These are phyloP conservation scores for Mirza zaza DNA, from an alignment of 2,113 vertebrate genomes.

Conservation along the genomic window DNA sequence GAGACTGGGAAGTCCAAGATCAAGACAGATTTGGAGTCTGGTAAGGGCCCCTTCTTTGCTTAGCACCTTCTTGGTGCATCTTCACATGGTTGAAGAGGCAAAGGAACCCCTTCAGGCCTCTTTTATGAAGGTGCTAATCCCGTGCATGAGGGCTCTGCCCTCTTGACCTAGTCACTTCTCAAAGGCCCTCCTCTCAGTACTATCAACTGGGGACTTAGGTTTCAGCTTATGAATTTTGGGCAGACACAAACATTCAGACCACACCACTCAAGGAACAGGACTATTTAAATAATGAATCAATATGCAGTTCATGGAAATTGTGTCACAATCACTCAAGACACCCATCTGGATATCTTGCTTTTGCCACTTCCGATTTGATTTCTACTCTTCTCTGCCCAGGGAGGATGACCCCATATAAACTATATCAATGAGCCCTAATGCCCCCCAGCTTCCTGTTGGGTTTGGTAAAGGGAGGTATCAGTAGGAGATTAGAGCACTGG, in stretches of 20 bases:
- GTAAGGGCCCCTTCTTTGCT: not conserved
- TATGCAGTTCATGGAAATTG: not conserved
- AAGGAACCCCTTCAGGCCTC: not conserved
- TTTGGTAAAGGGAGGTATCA: not conserved
- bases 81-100: not conserved
- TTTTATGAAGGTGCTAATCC: not conserved
- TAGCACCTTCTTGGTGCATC: not conserved
- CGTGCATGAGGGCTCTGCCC: not conserved
- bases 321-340: not conserved
- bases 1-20: not conserved
- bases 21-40: not conserved
- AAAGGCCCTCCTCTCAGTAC: not conserved
- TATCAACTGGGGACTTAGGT: not conserved
- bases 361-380: not conserved
- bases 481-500: not conserved
- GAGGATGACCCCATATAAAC: not conserved
- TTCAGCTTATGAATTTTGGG: not conserved
- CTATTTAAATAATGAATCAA: not conserved
- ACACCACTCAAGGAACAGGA: not conserved
- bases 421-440: not conserved
- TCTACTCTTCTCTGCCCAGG: not conserved
- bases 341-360: not conserved
- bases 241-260: not conserved
- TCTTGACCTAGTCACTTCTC: not conserved
- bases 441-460: not conserved